Conservation (phyloP, 2,888 invertebrate species). For the Ornithoptera alexandrae region DNA sequence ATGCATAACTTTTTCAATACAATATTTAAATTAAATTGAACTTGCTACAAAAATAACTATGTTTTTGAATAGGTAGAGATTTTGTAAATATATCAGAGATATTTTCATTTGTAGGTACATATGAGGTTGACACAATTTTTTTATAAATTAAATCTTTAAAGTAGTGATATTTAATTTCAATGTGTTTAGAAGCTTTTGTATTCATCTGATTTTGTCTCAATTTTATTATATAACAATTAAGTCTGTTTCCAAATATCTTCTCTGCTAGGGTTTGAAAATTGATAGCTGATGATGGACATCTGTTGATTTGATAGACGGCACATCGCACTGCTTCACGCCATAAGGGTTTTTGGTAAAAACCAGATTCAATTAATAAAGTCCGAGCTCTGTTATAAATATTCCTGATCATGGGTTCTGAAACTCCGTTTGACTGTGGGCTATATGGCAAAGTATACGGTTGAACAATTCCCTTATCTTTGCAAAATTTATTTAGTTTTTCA, state of each 20-base stretch:
- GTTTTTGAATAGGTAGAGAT: conserved; percentile 2
- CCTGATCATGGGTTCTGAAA: conserved; percentile 32
- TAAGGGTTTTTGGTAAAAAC: conserved; percentile 17
- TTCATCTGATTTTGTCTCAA: conserved; percentile 14
- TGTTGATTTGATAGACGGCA: conserved; percentile 17
- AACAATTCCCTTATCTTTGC: conserved; percentile 10
- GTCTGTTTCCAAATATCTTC: conserved; percentile 30
- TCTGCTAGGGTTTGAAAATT: conserved; percentile 20
- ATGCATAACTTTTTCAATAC: no score
- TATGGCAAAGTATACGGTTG: conserved; percentile 31
- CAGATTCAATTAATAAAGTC: conserved; percentile 31
- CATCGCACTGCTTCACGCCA: conserved; percentile 29
- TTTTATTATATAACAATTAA: conserved; percentile 3
- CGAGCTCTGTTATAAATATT: conserved; percentile 33
- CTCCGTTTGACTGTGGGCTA: conserved; percentile 33
- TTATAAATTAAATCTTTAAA: conserved; percentile 17
- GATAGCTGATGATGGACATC: conserved; percentile 15
- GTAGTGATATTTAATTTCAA: conserved; percentile 20
- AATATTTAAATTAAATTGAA: conserved; percentile 3
- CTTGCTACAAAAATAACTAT: conserved; percentile 1
- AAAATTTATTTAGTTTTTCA: conserved; percentile 14
- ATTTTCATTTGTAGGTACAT: neutral
- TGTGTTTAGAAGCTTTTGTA: conserved; percentile 18
- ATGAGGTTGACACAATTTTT: conserved; percentile 2
- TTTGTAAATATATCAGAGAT: conserved; percentile 5